Base-by-base conservation (phyloP, 2,113 vertebrate genomes). In the Alligator mississippiensis region DNA sequence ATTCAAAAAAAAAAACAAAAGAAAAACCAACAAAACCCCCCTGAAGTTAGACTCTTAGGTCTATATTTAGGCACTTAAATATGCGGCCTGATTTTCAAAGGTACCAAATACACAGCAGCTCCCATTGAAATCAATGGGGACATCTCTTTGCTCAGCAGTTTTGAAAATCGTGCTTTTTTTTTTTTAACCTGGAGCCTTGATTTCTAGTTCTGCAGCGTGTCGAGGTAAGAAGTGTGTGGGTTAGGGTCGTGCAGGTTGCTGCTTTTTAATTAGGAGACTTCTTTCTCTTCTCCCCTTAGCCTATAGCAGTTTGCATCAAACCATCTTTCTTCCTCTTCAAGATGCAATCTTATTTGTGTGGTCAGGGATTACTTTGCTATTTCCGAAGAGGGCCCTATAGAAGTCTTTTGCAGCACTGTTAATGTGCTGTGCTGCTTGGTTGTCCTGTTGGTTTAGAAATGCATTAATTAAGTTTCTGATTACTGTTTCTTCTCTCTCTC, bases 391-490 rank as follows among this genome's bases (percentile, higher is more conserved):
- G 47, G 14, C 21, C 30, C 74, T 63, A 24, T 38, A 62, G 63
- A 93, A 95, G 22, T 90, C 92, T 92, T 88, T 91, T 91, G 61
- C 24, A 94, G 60, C 5, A 60, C 90, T 30, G 74, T 94, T 93
- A 90, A 85, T 61, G 79, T 87, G 72, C 88, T 63, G 93, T 80
- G 85, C 21, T 0, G 0, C 82, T 93, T 78, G 66, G 85, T 55
- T 57, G 12, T 64, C 54, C 57, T 87, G 86, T 92, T 96, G 93
- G 61, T 85, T 97, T 92, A 85, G 81, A 92, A 80, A 87, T 54
- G 81, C 57, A 63, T 94, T 96, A 91, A 96, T 95, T 96, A 92
- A 47, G 38, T 91, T 96, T 96, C 79, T 60, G 57, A 66, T 93
- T 89, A 87, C 89, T 88, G 81, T 6, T 84, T 76, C 81, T 85